phyloP scores from a whole-genome alignment of 1,140 invertebrate genomes.

The Mercenaria mercenaria region DNA sequence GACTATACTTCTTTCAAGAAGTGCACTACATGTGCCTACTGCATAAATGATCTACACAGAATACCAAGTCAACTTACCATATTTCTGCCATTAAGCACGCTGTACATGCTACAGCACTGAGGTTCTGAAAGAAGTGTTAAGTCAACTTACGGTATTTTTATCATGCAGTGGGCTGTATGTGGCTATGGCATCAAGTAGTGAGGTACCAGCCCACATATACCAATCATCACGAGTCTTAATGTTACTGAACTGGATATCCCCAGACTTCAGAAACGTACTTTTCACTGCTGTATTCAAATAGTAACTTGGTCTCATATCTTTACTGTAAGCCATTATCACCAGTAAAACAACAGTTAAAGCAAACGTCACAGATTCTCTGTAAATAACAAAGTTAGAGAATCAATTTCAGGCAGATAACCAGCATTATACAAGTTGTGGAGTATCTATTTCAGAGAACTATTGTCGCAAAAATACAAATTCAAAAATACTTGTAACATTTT shows the following conservation, averaged over 20 bases:
- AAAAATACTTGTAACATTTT: too few species aligned
- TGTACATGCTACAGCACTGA: too few species aligned
- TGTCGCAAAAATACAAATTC: too few species aligned
- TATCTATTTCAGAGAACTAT: too few species aligned
- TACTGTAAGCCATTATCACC: constrained; percentile 82
- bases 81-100: too few species aligned
- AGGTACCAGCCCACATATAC: constrained; percentile 78
- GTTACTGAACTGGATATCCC: not conserved
- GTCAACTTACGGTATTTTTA: constrained; percentile 17
- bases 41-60: too few species aligned
- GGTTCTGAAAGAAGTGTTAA: too few species aligned
- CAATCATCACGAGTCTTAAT: constrained; percentile 71
- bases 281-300: constrained; percentile 78
- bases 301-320: constrained; percentile 73
- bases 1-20: too few species aligned
- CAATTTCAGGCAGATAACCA: too few species aligned
- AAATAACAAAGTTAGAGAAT: constrained; percentile 46
- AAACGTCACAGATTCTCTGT: constrained; percentile 77
- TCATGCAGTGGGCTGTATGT: not conserved
- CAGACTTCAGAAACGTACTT: constrained; percentile 73
- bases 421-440: too few species aligned
- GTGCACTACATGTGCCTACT: too few species aligned
- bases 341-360: constrained; percentile 76
- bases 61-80: too few species aligned
- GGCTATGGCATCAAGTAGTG: constrained; percentile 74